Base-by-base conservation (phyloP, 2,888 invertebrate genomes). In the Zaprionus bogoriensis region DNA sequence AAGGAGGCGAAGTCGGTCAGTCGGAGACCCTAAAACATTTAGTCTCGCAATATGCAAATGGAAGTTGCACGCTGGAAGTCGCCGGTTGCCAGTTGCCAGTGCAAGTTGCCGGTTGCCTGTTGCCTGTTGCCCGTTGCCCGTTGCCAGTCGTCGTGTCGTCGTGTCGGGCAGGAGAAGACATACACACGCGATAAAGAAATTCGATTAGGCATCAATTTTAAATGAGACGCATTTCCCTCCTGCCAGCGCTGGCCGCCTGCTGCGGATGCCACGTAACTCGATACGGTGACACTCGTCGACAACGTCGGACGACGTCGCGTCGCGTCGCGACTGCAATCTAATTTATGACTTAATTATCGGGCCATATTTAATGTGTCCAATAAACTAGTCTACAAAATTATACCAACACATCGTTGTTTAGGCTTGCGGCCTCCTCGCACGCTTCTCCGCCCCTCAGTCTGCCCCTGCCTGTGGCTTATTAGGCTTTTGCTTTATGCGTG, bases 351-450 rank as follows among this genome's bases (percentile, higher is more conserved):
- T 90, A 90, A 90, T 90, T 90, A 90, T 89, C 90, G 81, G 87
- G 88, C 88, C 88, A 89, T 89, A 90, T 89, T 89, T 90, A 90
- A 90, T 90, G 90, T 87, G 89, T 88, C 88, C 89, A 89, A 90
- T 90, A 92, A 92, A 92, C 92, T 92, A 93, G 93, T 93, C 93
- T 85, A 88, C 88, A 88, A 89, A 88, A 88, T 86, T 87, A 87
- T 86, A 87, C 81, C 79, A 74, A 80, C 78, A 81, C 85, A 74
- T 85, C 82, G 82, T 84, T 82, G 85, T 65, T 85, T 82, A 83
- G 76, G 67, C 78, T 52, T 48, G 52, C 58, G 63, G 57, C 4
- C 14, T 14, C 20, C 52, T 38, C 17, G n/a, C 38, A 23, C 7
- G n/a, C 12, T 17, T 50, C 10, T 14, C 2, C 10, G 3, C 1